Evolutionary conservation across 2,888 invertebrate genomes (phyloP).

Genomic region (Lasioglossum zephyrum): DNA sequence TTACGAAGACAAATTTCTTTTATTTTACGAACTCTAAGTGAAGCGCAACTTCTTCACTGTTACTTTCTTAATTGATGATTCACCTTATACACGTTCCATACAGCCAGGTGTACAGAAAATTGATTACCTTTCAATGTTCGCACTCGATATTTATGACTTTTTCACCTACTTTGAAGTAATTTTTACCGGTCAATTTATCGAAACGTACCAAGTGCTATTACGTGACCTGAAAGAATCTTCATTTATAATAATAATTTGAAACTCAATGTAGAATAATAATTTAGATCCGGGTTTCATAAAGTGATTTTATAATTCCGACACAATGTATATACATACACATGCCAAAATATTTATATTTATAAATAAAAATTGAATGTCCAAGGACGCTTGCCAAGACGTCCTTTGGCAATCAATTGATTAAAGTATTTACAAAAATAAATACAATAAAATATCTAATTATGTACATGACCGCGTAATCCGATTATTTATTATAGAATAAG

Average conservation of each 20-base stretch:
- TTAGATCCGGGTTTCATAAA: slow-evolving; percentile 29
- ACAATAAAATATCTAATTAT: slow-evolving; percentile 36
- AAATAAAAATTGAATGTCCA: slow-evolving; percentile 31
- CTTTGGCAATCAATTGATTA: slow-evolving; percentile 25
- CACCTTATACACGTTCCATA: slow-evolving; percentile 44
- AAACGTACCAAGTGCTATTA: slow-evolving; percentile 78
- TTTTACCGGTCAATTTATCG: slow-evolving; percentile 48
- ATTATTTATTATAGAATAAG: slow-evolving; percentile 69
- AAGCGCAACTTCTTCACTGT: slow-evolving; percentile 3
- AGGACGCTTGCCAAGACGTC: neutral
- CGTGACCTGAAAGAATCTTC: slow-evolving; percentile 78
- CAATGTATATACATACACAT: slow-evolving; percentile 70
- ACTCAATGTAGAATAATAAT: slow-evolving; percentile 50
- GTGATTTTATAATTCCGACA: slow-evolving; percentile 61
- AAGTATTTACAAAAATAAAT: slow-evolving; percentile 41
- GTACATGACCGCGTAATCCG: slow-evolving; percentile 41
- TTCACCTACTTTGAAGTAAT: neutral
- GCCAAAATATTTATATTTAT: slow-evolving; percentile 40
- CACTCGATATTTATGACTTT: slow-evolving; percentile 26
- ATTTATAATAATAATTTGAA: slow-evolving; percentile 53
- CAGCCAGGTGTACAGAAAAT: slow-evolving; percentile 35
- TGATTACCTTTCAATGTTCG: slow-evolving; percentile 20
- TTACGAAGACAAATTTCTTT: slow-evolving; percentile 1
- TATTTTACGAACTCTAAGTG: neutral
- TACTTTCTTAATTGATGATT: slow-evolving; percentile 10